Percentiles rank a stretch among this genome's conserved stretches.
Conservation (phyloP, 2,113 vertebrate species). For the Erythrolamprus reginae region DNA sequence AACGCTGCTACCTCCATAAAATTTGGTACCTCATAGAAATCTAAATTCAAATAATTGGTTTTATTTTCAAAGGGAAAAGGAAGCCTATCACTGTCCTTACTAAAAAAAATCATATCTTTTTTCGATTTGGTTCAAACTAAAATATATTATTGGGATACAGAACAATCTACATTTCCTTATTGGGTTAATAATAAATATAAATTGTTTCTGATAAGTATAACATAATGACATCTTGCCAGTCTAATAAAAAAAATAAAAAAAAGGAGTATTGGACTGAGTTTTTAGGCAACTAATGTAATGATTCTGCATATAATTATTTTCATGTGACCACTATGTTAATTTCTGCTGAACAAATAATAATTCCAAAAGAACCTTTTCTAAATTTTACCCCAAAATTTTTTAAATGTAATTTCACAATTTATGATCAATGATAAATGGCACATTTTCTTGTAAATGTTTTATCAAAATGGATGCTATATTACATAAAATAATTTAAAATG, state of each 20-base stretch:
- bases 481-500: neutral
- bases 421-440: neutral
- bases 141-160: neutral
- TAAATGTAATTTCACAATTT: neutral
- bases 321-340: neutral
- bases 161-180: neutral
- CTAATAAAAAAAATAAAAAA: neutral
- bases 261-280: neutral
- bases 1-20: neutral
- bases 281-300: neutral
- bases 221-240: neutral
- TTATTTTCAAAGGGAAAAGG: neutral
- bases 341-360: neutral
- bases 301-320: neutral
- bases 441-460: neutral
- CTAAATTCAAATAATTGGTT: neutral
- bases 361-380: neutral
- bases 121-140: neutral
- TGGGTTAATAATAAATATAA: neutral
- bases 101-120: neutral
- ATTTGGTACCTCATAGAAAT: neutral
- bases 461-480: neutral
- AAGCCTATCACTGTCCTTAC: neutral
- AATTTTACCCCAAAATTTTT: neutral
- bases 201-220: neutral